A percentile compares a stretch with the other conserved stretches of the same genome.
These are phyloP conservation scores for Andinoacara biseriatus DNA, from an alignment of 2,113 vertebrate genomes.

Conservation along the genomic window DNA sequence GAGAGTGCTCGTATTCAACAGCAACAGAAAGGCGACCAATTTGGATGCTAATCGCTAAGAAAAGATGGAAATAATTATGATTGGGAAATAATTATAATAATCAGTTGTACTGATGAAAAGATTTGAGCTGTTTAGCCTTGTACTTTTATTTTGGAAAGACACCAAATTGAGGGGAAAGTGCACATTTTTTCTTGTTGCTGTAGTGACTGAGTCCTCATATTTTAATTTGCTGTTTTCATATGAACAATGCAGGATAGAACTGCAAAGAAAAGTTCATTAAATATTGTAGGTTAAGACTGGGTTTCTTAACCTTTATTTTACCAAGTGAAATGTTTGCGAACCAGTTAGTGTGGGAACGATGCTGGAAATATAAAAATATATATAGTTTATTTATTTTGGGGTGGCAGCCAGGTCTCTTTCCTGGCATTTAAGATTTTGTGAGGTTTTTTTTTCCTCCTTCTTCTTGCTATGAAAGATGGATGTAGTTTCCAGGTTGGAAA, in stretches of 20 bases:
- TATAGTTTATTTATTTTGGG: neutral
- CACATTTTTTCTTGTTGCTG: neutral
- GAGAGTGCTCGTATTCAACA: neutral
- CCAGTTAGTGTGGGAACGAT: neutral
- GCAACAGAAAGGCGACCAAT: neutral
- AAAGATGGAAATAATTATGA: neutral
- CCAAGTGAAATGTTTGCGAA: too few species aligned
- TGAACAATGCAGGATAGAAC: neutral
- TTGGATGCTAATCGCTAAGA: neutral
- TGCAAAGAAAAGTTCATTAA: neutral
- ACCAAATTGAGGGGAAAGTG: neutral
- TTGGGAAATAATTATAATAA: neutral
- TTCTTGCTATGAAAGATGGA: neutral
- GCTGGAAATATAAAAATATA: neutral
- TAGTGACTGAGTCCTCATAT: neutral
- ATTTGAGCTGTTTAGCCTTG: rapidly evolving
- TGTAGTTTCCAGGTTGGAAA: neutral
- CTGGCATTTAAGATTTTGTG: neutral
- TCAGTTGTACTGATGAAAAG: neutral
- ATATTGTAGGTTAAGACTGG: neutral
- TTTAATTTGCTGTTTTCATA: neutral
- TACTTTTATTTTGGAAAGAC: neutral
- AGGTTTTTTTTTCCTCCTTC: neutral
- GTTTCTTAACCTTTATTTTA: too few species aligned
- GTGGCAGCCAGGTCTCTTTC: neutral